Percentiles rank a stretch among this genome's conserved stretches.
Conservation (phyloP, 1,140 invertebrate species). For the Asobara japonica region DNA sequence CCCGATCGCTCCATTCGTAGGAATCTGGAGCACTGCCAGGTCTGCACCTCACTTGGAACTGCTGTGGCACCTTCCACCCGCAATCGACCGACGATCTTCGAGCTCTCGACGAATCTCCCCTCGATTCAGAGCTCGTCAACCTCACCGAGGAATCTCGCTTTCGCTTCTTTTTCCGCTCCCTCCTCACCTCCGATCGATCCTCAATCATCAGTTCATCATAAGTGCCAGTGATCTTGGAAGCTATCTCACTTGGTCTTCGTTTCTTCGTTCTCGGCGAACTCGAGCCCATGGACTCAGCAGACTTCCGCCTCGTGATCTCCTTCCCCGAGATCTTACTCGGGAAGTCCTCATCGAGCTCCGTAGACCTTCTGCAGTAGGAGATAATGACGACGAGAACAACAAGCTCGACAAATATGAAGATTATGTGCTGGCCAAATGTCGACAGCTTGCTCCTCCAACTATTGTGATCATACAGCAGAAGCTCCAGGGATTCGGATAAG, state of each 20-base stretch:
- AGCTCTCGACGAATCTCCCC: conserved; percentile 31
- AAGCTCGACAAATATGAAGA: conserved; percentile 67
- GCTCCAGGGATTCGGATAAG: conserved; percentile 69
- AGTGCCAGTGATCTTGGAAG: conserved; percentile 73
- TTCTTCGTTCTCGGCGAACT: conserved; percentile 64
- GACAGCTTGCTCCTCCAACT: conserved; percentile 72
- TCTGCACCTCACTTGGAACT: conserved; percentile 24
- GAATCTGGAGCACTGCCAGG: conserved; percentile 49
- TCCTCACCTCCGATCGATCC: conserved; percentile 47
- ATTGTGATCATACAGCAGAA: conserved; percentile 72
- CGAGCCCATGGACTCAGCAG: conserved; percentile 53
- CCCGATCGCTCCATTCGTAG: conserved; percentile 30
- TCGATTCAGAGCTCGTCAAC: conserved; percentile 35
- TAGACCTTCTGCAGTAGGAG: conserved; percentile 60
- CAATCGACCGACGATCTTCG: conserved; percentile 53
- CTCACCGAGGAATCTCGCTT: conserved; percentile 53
- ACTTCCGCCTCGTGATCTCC: conserved; percentile 38
- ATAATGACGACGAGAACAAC: conserved; percentile 65
- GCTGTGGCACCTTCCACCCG: conserved; percentile 22
- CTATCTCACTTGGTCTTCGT: conserved; percentile 81
- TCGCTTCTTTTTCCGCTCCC: conserved; percentile 56
- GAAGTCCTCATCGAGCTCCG: conserved; percentile 40
- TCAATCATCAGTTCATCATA: conserved; percentile 68
- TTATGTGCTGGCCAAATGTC: conserved; percentile 67
- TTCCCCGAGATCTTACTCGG: conserved; percentile 15